Conservation (phyloP, 2,888 invertebrate genomes). For the Tipula unca region DNA sequence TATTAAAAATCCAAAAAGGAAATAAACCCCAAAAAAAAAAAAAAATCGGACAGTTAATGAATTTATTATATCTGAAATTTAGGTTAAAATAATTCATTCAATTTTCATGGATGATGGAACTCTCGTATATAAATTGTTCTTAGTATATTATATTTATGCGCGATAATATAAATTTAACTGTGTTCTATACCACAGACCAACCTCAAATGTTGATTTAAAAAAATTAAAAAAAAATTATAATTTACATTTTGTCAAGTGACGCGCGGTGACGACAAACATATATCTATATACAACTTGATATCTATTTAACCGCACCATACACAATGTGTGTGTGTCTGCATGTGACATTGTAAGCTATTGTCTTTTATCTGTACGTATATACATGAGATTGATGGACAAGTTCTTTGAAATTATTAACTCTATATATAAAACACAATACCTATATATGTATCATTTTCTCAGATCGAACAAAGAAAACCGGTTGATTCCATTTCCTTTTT, state of each 20-base stretch:
- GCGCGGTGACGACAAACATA: not conserved
- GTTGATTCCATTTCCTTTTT: not conserved
- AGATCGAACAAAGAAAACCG: not conserved
- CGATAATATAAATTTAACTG: too few relatives aligned
- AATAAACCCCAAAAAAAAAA: not conserved
- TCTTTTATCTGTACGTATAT: not conserved
- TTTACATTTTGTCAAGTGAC: not conserved
- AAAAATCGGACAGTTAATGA: not conserved
- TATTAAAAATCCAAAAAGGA: not conserved
- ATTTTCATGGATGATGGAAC: slow-evolving; percentile 8
- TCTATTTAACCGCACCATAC: not conserved
- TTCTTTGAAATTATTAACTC: not conserved
- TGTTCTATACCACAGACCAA: not conserved
- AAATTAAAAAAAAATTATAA: too few relatives aligned
- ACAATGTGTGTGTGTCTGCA: not conserved
- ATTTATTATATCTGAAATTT: slow-evolving; percentile 3
- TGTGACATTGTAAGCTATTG: not conserved
- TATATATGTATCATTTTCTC: not conserved
- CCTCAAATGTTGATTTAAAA: not conserved
- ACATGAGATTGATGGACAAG: not conserved
- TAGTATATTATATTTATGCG: not conserved
- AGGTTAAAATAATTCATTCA: not conserved
- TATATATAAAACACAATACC: too few relatives aligned
- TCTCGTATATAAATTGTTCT: not conserved
- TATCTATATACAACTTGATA: not conserved